Conservation (phyloP, 2,888 invertebrate species). For the Palloptera scutellata region DNA sequence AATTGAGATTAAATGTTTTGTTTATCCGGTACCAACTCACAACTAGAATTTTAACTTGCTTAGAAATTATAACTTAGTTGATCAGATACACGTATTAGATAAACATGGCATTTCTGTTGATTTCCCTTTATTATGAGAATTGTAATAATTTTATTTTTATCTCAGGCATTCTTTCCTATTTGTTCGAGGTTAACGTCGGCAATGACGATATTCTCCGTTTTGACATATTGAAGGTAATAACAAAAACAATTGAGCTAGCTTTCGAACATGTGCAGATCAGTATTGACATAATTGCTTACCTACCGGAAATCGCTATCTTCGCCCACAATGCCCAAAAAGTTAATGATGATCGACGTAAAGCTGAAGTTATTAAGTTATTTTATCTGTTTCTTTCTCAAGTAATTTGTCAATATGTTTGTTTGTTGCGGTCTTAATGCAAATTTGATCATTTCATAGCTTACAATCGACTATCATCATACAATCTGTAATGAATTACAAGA, state of each 20-base stretch:
- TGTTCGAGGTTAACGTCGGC: constrained; percentile 52
- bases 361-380: constrained; percentile 53
- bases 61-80: no score
- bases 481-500: constrained; percentile 51
- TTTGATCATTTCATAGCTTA: constrained; percentile 42
- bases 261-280: constrained; percentile 52
- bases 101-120: background rate
- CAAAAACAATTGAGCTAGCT: constrained; percentile 52
- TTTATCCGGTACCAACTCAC: no score
- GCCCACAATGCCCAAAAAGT: constrained; percentile 42
- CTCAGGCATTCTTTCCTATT: constrained; percentile 53
- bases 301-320: constrained; percentile 48
- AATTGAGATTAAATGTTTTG: background rate
- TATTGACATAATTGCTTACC: constrained; percentile 52
- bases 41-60: no score
- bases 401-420: constrained; percentile 4
- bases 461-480: constrained; percentile 53
- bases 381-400: constrained; percentile 51
- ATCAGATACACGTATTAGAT: no score
- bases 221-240: constrained; percentile 50
- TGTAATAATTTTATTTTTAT: constrained; percentile 3
- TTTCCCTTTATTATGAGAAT: background rate
- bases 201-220: constrained; percentile 45
- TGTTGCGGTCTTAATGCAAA: background rate
- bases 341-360: constrained; percentile 42